These are phyloP conservation scores for Pholis gunnellus DNA, from an alignment of 2,113 vertebrate genomes.

Conservation along the genomic window DNA sequence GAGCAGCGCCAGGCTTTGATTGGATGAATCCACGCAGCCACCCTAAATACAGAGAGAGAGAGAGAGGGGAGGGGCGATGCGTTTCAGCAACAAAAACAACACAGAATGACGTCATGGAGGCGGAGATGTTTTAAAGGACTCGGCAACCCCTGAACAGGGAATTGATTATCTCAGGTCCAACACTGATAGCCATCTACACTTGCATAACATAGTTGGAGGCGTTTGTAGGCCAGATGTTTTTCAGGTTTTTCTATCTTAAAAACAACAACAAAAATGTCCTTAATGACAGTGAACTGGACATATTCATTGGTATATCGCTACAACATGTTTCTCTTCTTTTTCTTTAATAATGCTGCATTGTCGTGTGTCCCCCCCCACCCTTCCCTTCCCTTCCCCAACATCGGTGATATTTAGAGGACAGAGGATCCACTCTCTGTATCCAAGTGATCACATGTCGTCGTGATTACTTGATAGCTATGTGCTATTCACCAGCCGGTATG, in stretches of 20 bases:
- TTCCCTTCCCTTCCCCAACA: not conserved
- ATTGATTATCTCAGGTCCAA: constrained; percentile 9
- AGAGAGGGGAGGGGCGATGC: not conserved
- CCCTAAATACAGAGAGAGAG: constrained; percentile 83
- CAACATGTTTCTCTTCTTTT: not conserved
- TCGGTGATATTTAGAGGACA: constrained; percentile 26
- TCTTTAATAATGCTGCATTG: not conserved
- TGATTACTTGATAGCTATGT: constrained; percentile 11
- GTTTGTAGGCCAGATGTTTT: not conserved
- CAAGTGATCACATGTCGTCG: constrained; percentile 44
- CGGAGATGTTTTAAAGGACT: constrained; percentile 42
- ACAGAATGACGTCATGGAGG: constrained; percentile 34
- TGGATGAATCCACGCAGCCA: constrained; percentile 96
- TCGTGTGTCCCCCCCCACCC: too few relatives aligned
- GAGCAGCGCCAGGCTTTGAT: constrained; percentile 93
- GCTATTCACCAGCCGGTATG: not conserved
- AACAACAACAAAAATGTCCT: not conserved
- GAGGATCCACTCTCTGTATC: constrained; percentile 36
- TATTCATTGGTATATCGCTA: not conserved
- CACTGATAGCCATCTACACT: not conserved
- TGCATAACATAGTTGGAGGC: not conserved
- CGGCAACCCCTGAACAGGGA: not conserved
- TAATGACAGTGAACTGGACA: not conserved
- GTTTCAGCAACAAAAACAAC: constrained; percentile 49
- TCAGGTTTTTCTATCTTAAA: not conserved